Evolutionary conservation across 1,140 invertebrate genomes (phyloP), one percentile per base, ranked within the genome.

Genomic region (Bombus superbus): DNA sequence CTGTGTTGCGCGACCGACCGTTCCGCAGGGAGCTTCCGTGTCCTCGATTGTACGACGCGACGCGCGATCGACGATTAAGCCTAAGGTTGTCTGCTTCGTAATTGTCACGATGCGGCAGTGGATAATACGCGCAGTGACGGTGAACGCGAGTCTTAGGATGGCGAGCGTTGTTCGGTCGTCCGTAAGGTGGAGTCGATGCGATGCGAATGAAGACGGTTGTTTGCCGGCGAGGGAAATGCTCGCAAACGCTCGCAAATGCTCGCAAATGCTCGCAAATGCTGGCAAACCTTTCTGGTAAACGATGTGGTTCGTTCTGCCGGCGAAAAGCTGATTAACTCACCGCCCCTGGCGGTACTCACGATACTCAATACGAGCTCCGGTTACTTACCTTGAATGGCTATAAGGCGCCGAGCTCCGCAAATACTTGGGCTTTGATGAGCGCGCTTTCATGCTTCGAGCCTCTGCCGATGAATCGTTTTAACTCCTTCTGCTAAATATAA

Each of bases 321-420:
- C 87, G 84, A 89, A 86, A 89, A 89, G 80, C 88, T 89, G 88
- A 89, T 89, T 89, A 89, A 83, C 81, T 71, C 80, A 66, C 69
- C 86, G 68, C 69, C 81, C 40, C 80, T 64, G 87, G 85, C 84
- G 64, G 76, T 87, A 87, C 86, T 90, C 88, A 83, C 85, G 89
- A 83, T 89, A 89, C 88, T 90, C 89, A 87, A 89, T 81, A 83
- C 78, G 88, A 86, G 81, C 88, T 90, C 81, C 84, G 80, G 84
- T 89, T 89, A 89, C 80, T 89, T 80, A 86, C 71, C 84, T 84
- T 74, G 88, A 83, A 89, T 87, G 81, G 88, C 68, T 83, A 72
- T 86, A 78, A 86, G 82, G 71, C 81, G 79, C 57, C 62, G 35
- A 71, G 85, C 71, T 78, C 47, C 66, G 88, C 85, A 75, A 83